A percentile compares a stretch with the other conserved stretches of the same genome.
phyloP scores from a whole-genome alignment of 2,797 vertebrate genomes.

The Gobio occitaniae region DNA sequence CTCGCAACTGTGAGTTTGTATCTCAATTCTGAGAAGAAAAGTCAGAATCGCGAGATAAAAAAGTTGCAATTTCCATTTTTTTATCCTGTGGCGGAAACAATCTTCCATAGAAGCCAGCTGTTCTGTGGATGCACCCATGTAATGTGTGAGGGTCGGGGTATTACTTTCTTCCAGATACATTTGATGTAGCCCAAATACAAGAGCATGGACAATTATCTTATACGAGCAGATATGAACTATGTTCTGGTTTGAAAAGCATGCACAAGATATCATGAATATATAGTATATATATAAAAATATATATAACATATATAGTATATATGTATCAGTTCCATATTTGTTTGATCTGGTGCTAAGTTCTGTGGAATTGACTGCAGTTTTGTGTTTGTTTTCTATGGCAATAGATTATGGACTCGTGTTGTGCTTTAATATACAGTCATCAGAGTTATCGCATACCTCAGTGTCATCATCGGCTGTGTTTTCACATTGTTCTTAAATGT shows the following conservation, averaged over 20 bases:
- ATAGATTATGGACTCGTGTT: slow-evolving; percentile 78
- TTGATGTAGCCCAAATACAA: slow-evolving; percentile 86
- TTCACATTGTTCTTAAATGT: slow-evolving; percentile 86
- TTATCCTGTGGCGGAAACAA: neutral
- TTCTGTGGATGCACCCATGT: slow-evolving; percentile 67
- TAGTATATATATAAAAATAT: slow-evolving; percentile 63
- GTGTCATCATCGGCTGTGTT: slow-evolving; percentile 89
- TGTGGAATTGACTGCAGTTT: slow-evolving; percentile 91
- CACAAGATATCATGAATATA: slow-evolving; percentile 80
- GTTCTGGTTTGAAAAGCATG: slow-evolving; percentile 92
- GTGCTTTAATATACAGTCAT: slow-evolving; percentile 78
- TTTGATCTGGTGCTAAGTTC: slow-evolving; percentile 89
- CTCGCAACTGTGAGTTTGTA: neutral
- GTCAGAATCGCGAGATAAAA: neutral
- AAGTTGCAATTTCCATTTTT: neutral
- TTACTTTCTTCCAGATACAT: slow-evolving; percentile 84
- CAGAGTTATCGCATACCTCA: slow-evolving; percentile 88
- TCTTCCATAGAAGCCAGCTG: slow-evolving; percentile 56
- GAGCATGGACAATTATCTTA: slow-evolving; percentile 91
- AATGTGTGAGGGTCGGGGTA: slow-evolving; percentile 68
- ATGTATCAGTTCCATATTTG: slow-evolving; percentile 85
- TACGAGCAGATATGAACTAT: slow-evolving; percentile 77
- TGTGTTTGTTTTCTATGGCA: slow-evolving; percentile 83
- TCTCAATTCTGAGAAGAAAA: neutral
- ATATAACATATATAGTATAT: slow-evolving; percentile 58